Base-by-base conservation (phyloP, 37 sponge, comb jelly and placozoan genomes). In the Geodia barretti region DNA sequence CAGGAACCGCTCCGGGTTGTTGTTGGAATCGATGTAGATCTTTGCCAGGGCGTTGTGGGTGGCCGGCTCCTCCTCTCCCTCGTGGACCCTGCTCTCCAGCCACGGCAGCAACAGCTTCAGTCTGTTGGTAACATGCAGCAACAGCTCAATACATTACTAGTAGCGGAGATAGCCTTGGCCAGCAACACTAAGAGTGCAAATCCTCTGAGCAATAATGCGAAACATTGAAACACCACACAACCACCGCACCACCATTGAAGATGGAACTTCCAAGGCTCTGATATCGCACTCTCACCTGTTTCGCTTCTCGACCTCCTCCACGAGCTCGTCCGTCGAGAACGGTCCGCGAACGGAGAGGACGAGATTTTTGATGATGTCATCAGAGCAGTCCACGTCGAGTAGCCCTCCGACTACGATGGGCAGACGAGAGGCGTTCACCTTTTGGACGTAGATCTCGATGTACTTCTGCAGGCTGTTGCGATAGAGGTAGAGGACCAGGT, bases 371-470 rank as follows among this genome's bases (percentile, higher is more conserved):
- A 98, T 95, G 82, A 98, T 88, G 75, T 92, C 95, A 88, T 98
- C 99, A 42, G 85, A 62, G 54, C 97, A 96, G 83, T 98, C 99
- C 62, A 98, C 99, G 70, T 98, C 99, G 58, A 98, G 85, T 28
- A 98, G 91, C 17, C 97, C 99, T 35, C 99, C 99, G 1, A 96
- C 97, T 0, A 98, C 99, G 28, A 92, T 90, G 24, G 99, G 97
- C 28, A 98, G 87, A 81, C 99, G 96, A 79, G 95, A 89, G 20
- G 97, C 92, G 76, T 98, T 98, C 70, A 96, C 98, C 97, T 98
- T 98, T 66, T 98, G 99, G 36, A 98, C 99, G 69, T 98, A 98
- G 43, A 98, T 98, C 86, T 98, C 99, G 39, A 98, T 98, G 93
- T 98, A 98, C 78, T 98, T 98, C 88, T 94, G 97, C 17, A 98